Conservation (phyloP, 2,797 vertebrate genomes). For the Crocodylus rhombifer region DNA sequence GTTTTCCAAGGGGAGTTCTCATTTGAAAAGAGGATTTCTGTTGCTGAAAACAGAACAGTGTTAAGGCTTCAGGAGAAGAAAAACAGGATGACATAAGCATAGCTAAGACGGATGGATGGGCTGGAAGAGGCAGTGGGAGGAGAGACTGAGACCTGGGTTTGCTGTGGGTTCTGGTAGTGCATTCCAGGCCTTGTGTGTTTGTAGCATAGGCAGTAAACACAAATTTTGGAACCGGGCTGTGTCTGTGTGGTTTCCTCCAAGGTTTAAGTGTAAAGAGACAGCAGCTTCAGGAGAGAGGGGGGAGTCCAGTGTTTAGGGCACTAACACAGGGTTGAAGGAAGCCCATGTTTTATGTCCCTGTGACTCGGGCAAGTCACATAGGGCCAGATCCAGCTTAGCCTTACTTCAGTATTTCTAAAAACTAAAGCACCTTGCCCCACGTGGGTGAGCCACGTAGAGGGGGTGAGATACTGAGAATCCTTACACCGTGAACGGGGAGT, state of each 20-base stretch:
- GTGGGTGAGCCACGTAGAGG: no score
- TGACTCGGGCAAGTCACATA: neutral
- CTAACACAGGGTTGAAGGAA: no score
- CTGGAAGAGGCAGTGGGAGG: neutral
- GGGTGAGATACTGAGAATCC: no score
- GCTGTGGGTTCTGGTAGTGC: fast-evolving
- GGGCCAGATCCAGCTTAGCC: neutral
- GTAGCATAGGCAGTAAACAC: neutral
- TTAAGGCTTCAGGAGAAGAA: conserved; percentile 9
- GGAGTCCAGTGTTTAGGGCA: no score
- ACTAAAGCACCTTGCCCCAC: no score
- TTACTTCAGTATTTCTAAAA: no score
- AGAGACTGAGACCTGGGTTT: neutral
- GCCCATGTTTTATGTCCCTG: no score
- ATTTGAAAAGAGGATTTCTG: conserved; percentile 66
- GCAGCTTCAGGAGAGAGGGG: neutral
- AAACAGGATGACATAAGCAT: neutral
- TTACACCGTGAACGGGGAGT: no score
- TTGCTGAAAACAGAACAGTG: neutral
- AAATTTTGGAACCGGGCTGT: neutral
- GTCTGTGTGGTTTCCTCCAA: no score
- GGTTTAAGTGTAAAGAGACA: neutral
- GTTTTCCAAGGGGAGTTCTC: conserved; percentile 32
- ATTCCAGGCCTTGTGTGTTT: neutral
- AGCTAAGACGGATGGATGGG: neutral